Conservation (phyloP, 2,888 invertebrate genomes). For the Gandaritis pyraliata region DNA sequence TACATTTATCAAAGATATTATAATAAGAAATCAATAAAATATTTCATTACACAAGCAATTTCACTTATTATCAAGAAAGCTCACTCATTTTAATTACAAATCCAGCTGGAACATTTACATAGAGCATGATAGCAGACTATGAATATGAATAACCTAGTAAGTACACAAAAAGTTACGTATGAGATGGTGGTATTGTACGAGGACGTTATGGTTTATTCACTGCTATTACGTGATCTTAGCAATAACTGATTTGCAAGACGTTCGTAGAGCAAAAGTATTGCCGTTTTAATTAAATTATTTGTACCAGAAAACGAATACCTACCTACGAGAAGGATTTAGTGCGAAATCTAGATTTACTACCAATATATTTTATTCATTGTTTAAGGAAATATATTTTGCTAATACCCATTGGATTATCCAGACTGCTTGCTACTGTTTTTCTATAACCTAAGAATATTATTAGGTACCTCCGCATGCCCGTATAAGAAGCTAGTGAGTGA, state of each 20-base stretch:
- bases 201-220: slow-evolving; percentile 30
- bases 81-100: slow-evolving; percentile 21
- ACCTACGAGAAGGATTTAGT: no score
- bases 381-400: no score
- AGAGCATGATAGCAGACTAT: slow-evolving; percentile 27
- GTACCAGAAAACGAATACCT: background rate
- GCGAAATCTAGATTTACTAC: no score
- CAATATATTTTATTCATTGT: no score
- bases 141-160: slow-evolving; percentile 24
- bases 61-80: background rate
- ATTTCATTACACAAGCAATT: no score
- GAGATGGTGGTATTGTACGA: slow-evolving; percentile 28
- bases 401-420: no score
- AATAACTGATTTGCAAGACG: slow-evolving; percentile 32
- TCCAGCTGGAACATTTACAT: slow-evolving; percentile 18
- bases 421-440: no score
- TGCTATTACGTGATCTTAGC: slow-evolving; percentile 36
- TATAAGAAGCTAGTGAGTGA: no score
- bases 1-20: no score
- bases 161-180: slow-evolving; percentile 30
- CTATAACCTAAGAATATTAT: no score
- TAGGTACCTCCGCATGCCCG: no score
- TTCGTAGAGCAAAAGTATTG: slow-evolving; percentile 20
- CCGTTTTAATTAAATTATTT: slow-evolving; percentile 11
- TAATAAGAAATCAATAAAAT: no score